phyloP scores from a whole-genome alignment of 2,797 vertebrate species.

The Mus caroli region DNA sequence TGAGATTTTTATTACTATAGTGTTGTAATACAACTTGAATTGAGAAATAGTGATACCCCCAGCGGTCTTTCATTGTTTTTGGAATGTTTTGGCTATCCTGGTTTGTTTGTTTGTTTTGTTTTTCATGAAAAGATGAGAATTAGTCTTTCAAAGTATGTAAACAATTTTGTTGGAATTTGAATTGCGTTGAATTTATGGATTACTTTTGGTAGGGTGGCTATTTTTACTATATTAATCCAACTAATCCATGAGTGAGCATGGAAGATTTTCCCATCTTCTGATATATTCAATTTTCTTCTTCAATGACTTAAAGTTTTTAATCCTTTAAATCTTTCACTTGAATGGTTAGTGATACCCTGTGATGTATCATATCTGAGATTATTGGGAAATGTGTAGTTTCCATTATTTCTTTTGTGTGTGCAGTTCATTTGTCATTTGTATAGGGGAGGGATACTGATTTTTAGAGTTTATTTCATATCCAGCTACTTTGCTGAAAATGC shows the following conservation, averaged over 20 bases:
- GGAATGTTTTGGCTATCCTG: neutral
- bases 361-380: neutral
- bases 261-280: neutral
- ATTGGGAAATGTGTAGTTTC: neutral
- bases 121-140: neutral
- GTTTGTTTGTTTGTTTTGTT: neutral
- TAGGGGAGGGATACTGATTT: neutral
- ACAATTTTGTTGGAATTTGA: neutral
- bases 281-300: neutral
- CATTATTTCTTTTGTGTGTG: neutral
- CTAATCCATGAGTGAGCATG: neutral
- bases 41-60: neutral
- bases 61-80: neutral
- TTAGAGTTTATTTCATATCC: neutral
- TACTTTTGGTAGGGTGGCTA: neutral
- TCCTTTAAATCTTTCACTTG: neutral
- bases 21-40: neutral
- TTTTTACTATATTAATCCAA: neutral
- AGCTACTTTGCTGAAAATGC: neutral
- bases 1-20: neutral
- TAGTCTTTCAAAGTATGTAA: neutral
- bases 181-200: neutral
- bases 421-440: neutral
- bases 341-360: neutral
- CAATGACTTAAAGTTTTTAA: neutral